Evolutionary conservation across 2,113 vertebrate genomes (phyloP).

Genomic region (Mirza zaza): DNA sequence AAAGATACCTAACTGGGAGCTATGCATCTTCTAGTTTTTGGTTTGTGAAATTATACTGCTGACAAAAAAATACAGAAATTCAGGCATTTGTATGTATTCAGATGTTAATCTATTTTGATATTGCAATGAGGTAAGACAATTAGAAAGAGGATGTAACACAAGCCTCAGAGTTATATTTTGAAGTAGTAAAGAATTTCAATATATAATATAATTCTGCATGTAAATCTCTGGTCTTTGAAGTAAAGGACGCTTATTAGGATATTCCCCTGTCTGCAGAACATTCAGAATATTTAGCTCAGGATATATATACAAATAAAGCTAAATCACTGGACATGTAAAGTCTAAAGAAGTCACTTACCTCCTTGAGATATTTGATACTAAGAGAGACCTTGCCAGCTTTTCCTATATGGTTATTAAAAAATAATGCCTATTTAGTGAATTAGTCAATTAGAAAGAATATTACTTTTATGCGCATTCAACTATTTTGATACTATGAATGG

Average conservation of each 20-base stretch:
- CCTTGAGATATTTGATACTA: background rate
- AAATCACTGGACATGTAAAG: background rate
- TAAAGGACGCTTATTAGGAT: background rate
- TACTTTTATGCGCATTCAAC: background rate
- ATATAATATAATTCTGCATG: background rate
- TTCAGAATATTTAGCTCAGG: constrained; percentile 15
- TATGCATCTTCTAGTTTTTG: background rate
- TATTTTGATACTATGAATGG: background rate
- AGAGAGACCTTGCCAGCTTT: background rate
- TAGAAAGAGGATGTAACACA: background rate
- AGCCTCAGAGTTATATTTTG: background rate
- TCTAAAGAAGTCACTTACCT: background rate
- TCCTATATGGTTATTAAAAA: background rate
- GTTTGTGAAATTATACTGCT: background rate
- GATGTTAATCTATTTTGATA: background rate
- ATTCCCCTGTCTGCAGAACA: background rate
- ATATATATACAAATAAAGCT: background rate
- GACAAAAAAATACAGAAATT: background rate
- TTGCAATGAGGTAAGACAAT: background rate
- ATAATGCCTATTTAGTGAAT: background rate
- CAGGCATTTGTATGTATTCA: background rate
- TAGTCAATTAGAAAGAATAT: background rate
- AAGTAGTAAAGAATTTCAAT: background rate
- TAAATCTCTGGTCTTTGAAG: constrained; percentile 16
- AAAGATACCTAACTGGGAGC: background rate